phyloP scores from a whole-genome alignment of 2,888 invertebrate species.

The Machimus atricapillus region DNA sequence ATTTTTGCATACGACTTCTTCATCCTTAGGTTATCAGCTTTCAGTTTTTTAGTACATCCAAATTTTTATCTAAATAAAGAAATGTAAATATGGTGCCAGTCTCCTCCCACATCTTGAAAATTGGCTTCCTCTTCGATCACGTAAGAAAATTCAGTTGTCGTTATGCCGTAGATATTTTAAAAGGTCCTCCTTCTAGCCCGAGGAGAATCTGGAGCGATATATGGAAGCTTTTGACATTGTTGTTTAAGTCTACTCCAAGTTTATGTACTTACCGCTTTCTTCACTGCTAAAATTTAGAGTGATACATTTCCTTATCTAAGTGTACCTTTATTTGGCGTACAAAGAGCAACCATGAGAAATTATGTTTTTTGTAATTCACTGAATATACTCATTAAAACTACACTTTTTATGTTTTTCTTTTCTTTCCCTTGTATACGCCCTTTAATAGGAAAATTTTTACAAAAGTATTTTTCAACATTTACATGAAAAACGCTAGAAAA shows the following conservation, averaged over 20 bases:
- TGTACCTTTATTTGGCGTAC: not conserved
- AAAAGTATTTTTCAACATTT: no score
- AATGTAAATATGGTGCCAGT: constrained; percentile 66
- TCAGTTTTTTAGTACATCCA: no score
- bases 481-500: no score
- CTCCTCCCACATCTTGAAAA: constrained; percentile 78
- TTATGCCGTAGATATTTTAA: constrained; percentile 45
- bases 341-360: not conserved
- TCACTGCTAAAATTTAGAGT: not conserved
- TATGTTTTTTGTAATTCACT: not conserved
- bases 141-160: constrained; percentile 59
- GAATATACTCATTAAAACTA: not conserved
- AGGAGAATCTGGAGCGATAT: constrained; percentile 74
- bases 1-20: no score
- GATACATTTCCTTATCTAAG: not conserved
- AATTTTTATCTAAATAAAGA: not conserved
- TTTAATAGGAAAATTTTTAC: no score
- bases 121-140: constrained; percentile 90
- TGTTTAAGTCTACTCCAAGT: not conserved
- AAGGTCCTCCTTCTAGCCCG: constrained; percentile 62
- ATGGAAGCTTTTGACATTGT: constrained; percentile 89
- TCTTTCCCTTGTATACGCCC: no score
- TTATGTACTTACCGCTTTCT: not conserved
- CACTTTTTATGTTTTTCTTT: not conserved
- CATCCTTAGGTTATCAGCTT: no score